A percentile compares a stretch with the other conserved stretches of the same genome.
Evolutionary conservation across 2,797 vertebrate species (phyloP).

Genomic region (Apogon talboti): DNA sequence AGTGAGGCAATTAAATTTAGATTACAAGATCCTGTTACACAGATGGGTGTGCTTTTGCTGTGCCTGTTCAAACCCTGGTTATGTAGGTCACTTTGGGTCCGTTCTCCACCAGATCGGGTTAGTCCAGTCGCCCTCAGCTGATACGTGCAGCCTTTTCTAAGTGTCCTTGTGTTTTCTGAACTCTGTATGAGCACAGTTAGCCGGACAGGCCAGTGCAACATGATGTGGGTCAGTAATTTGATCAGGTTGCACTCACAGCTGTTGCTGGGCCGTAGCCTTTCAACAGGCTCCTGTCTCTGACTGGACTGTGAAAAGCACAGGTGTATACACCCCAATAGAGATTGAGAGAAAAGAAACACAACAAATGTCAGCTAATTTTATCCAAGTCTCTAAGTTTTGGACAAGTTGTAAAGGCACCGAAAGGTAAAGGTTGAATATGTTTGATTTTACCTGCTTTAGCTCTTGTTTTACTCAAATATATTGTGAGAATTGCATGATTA

Average conservation of each 20-base stretch:
- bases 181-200: slow-evolving; percentile 27
- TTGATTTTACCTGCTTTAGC: too few relatives aligned
- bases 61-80: background rate
- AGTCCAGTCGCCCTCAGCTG: background rate
- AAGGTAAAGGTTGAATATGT: too few relatives aligned
- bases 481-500: too few relatives aligned
- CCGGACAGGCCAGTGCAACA: slow-evolving; percentile 57
- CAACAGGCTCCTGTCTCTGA: slow-evolving; percentile 42
- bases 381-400: background rate
- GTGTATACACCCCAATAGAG: slow-evolving; percentile 56
- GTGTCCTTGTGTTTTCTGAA: slow-evolving; percentile 55
- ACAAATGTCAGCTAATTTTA: slow-evolving; percentile 31
- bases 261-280: slow-evolving; percentile 67
- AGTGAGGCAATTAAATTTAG: slow-evolving; percentile 76
- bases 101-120: slow-evolving; percentile 14
- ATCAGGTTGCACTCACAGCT: slow-evolving; percentile 79
- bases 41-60: slow-evolving; percentile 6
- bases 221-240: slow-evolving; percentile 81
- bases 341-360: slow-evolving; percentile 19
- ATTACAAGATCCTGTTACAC: slow-evolving; percentile 70
- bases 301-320: slow-evolving; percentile 50
- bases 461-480: too few relatives aligned
- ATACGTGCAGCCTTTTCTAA: slow-evolving; percentile 32
- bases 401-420: background rate
- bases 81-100: slow-evolving; percentile 18